Percentiles rank a stretch among this genome's conserved stretches.
These are phyloP conservation scores for Rhombomys opimus DNA, from an alignment of 2,113 vertebrate species.

Conservation along the genomic window DNA sequence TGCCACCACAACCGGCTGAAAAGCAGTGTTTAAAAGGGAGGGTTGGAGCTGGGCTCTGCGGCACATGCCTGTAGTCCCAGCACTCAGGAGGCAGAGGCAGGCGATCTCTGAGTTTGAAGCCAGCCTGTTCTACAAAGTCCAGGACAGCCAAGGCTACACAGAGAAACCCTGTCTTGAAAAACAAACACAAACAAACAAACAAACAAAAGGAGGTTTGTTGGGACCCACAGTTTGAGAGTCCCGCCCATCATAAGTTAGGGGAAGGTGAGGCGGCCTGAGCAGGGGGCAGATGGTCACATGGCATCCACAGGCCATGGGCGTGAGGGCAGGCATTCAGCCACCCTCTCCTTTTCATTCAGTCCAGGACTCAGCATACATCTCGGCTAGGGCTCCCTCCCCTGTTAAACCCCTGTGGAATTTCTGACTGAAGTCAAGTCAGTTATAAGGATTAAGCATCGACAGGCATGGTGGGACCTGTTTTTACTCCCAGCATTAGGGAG, in stretches of 20 bases:
- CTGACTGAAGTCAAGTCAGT: not conserved
- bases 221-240: not conserved
- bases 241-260: not conserved
- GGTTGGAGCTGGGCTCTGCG: no score
- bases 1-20: no score
- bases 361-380: not conserved
- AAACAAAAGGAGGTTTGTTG: not conserved
- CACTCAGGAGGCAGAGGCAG: no score
- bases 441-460: not conserved
- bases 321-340: not conserved
- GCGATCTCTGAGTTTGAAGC: no score
- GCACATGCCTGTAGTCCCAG: no score
- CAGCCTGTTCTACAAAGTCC: no score
- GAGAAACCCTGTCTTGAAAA: no score
- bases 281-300: no score
- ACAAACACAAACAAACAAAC: no score
- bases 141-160: no score
- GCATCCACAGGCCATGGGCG: no score
- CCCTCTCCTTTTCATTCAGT: not conserved
- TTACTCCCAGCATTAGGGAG: not conserved
- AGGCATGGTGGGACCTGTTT: not conserved
- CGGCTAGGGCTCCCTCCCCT: not conserved
- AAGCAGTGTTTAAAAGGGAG: not conserved
- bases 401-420: not conserved
- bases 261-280: no score